Evolutionary conservation across 2,113 vertebrate genomes (phyloP).

Genomic region (Puma concolor): DNA sequence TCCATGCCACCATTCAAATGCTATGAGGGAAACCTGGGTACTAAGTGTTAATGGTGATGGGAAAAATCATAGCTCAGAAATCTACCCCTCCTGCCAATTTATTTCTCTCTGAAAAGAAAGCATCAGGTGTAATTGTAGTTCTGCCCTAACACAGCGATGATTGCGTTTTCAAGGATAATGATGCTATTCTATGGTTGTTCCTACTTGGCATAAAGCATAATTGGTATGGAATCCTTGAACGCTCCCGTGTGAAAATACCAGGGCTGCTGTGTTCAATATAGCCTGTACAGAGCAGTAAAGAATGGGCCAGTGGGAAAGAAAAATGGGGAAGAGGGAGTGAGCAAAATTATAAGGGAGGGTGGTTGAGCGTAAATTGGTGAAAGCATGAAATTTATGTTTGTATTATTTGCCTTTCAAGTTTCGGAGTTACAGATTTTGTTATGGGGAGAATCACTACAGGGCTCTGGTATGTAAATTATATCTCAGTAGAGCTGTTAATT

Average conservation of each 20-base stretch:
- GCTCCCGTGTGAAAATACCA: not conserved
- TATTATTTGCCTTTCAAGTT: not conserved
- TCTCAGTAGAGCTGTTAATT: not conserved
- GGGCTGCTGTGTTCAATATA: not conserved
- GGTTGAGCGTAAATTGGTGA: not conserved
- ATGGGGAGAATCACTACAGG: not conserved
- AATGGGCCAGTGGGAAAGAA: not conserved
- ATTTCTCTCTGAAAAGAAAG: not conserved
- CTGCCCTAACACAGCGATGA: not conserved
- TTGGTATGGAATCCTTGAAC: not conserved
- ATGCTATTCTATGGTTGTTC: not conserved
- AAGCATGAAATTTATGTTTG: not conserved
- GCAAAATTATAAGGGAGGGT: not conserved
- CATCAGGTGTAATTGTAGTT: not conserved
- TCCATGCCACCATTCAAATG: not conserved
- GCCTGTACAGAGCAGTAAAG: not conserved
- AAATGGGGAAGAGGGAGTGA: not conserved
- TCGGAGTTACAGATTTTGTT: slow-evolving; percentile 11
- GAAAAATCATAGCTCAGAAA: not conserved
- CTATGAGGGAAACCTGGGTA: not conserved
- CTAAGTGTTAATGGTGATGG: not conserved
- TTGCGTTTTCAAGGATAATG: not conserved
- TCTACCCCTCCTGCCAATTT: not conserved
- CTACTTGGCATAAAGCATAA: not conserved
- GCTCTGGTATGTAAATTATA: not conserved